Base-by-base conservation (phyloP, 92 coral and sea anemone species). In the Phenganax stokvisi region DNA sequence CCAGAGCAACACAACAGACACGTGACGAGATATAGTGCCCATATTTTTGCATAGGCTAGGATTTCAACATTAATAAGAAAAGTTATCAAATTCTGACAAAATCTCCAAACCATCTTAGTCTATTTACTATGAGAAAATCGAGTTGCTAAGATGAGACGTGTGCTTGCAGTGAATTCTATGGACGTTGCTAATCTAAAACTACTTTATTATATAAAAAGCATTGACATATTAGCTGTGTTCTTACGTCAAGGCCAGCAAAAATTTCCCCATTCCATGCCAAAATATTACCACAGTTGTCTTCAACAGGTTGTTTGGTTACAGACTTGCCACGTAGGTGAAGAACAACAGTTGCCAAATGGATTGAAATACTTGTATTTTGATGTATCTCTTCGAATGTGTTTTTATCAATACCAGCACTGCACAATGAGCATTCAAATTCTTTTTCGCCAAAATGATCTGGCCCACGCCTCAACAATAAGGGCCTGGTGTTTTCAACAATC, bases 251-350 rank as follows among this genome's bases (percentile, higher is more conserved):
- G 2, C 98, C 98, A 72, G 85, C 92, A 86, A 94, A 94, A 70
- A 94, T 87, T 87, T 94, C 98, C 56, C 98, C 98, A 87, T 94
- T 94, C 98, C 98, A 94, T 12, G 89, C 77, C 84, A 94, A 77
- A 31, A 92, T 61, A 79, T 91, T 94, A 12, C 97, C 97, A 51
- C 29, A 12, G 10, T 81, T 85, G 84, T 91, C 97, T 52, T 70
- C 64, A 0, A 87, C 55, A 29, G 98, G 98, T 74, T 94, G 98
- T 29, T 79, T 12, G 54, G 88, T 80, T 28, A 96, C 92, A 20
- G 70, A 71, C n/a, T 85, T 71, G 66, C 98, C 98, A 82, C 98
- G 82, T 66, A 94, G 87, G 80, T 92, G 97, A 75, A 94, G 96
- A 4, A 94, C 90, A 30, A 89, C 87, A 9, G 91, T 91, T 64